Evolutionary conservation across 2,797 vertebrate species (phyloP), one percentile per base, ranked within the genome.

Genomic region (Paedocypris micromegethes): DNA sequence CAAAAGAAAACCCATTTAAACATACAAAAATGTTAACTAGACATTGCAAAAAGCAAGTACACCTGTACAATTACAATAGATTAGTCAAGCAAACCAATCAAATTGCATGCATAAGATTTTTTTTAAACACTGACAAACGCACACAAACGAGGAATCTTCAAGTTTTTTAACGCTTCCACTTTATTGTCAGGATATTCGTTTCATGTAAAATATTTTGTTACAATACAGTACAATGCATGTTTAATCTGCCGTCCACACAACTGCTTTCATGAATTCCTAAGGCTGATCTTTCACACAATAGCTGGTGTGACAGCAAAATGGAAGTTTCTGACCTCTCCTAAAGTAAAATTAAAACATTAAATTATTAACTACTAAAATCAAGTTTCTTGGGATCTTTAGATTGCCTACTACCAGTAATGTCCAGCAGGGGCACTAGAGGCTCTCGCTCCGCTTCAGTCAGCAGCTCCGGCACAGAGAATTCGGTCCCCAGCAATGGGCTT

Each of bases 181-280:
- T 92, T 92, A 93, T 92, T 92, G 90, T 96, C 92, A 94, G 93
- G 96, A 94, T 96, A 96, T 89, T 96, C 92, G 93, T 84, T 92
- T 96, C 92, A 94, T 97, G 95, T 97, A 97, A 98, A 98, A 99
- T 96, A 94, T 93, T 93, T 93, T 88, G 92, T 92, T 97, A 96
- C 93, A 93, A 91, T 96, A 95, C 94, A 96, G 94, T 97, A 96
- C 93, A 93, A 95, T 91, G 91, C 92, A 94, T 93, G 92, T 92
- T 94, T 90, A 89, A 87, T 87, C 89, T 91, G 90, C 80, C 83
- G 66, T 90, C 91, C 88, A 85, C 80, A 83, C 81, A 82, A 76
- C 67, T 76, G 86, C 84, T 81, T 73, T 86, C 91, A 88, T 88
- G 75, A 87, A 91, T 89, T 89, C 87, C 91, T 95, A 94, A 93